Conservation (phyloP, 2,888 invertebrate species). For the Dorcus parallelipipedus region DNA sequence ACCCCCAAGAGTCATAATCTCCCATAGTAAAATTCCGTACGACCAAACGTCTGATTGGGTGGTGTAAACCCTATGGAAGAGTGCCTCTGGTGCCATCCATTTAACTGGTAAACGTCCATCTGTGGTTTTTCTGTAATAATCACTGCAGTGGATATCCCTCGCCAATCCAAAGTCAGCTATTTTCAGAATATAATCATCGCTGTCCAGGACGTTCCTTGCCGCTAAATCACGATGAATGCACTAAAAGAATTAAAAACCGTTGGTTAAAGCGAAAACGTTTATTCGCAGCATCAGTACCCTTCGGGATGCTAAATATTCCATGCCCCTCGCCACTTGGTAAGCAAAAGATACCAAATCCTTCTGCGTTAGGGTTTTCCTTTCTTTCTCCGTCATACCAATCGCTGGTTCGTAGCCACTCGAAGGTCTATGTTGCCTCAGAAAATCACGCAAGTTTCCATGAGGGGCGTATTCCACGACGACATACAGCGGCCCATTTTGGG, state of each 20-base stretch:
- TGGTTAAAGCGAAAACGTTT: slow-evolving; percentile 1
- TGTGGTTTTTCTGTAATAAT: slow-evolving; percentile 96
- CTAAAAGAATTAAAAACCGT: slow-evolving; percentile 48
- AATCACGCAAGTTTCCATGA: slow-evolving; percentile 92
- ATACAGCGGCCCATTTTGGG: slow-evolving; percentile 84
- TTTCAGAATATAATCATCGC: slow-evolving; percentile 90
- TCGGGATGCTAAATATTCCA: slow-evolving; percentile 95
- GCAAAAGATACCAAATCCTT: slow-evolving; percentile 95
- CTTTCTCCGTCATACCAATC: slow-evolving; percentile 62
- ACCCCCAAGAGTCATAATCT: slow-evolving; percentile 95
- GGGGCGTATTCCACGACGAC: slow-evolving; percentile 89
- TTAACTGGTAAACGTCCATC: slow-evolving; percentile 95
- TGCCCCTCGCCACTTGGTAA: slow-evolving; percentile 94
- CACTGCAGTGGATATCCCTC: slow-evolving; percentile 88
- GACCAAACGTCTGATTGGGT: slow-evolving; percentile 96
- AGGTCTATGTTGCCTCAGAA: slow-evolving; percentile 82
- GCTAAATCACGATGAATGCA: slow-evolving; percentile 97
- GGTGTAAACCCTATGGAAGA: slow-evolving; percentile 93
- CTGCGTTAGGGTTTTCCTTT: slow-evolving; percentile 75
- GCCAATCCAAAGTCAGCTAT: slow-evolving; percentile 99
- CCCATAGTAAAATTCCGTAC: slow-evolving; percentile 94
- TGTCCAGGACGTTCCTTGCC: slow-evolving; percentile 94
- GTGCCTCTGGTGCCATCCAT: slow-evolving; percentile 99
- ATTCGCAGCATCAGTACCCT: slow-evolving; percentile 58
- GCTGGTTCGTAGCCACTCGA: slow-evolving; percentile 69